Evolutionary conservation across 2,113 vertebrate genomes (phyloP), one percentile per base, ranked within the genome.

Genomic region (Alligator mississippiensis): DNA sequence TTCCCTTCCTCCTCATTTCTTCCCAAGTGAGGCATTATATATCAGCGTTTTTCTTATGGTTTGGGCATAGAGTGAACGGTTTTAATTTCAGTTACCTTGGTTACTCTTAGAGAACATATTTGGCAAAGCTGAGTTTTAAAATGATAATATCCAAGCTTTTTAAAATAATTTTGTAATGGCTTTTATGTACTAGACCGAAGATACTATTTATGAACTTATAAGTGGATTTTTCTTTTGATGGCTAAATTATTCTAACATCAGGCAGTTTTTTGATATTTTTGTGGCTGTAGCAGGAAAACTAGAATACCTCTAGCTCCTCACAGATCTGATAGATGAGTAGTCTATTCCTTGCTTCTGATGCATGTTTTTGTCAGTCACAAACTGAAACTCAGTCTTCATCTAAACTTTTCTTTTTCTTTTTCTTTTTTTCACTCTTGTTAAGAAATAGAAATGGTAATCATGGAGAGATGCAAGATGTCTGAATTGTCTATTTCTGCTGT

Each of bases 371-470:
- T 47, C 47, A 47, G 47, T 47, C 47, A 47, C 47, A 47, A 47
- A 47, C 47, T 47, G 47, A 47, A 47, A 47, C 47, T 47, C 47
- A 47, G 47, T 47, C 47, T 47, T 47, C 47, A 47, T 47, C 47
- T 47, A 47, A 47, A 47, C 47, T 47, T 47, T 38, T 38, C 38
- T 8, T 58, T 22, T 57, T 72, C 17, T 3, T 13, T 77, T 58
- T 38, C 4, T 1, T 60, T 9, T 88, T 61, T 5, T 1, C 47
- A 4, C 89, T 90, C 77, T 16, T 63, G 91, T 95, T 34, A 95
- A 99, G 99, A 99, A 98, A 99, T 99, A 61, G 99, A 99, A 97
- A 99, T 99, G 99, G 99, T 99, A 88, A 99, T 99, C 93, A 99
- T 99, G 99, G 99, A 99, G 94, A 99, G 98, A 77, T 99, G 98